These are phyloP conservation scores for Nycticorax nycticorax DNA, from an alignment of 2,113 vertebrate species.

Conservation along the genomic window DNA sequence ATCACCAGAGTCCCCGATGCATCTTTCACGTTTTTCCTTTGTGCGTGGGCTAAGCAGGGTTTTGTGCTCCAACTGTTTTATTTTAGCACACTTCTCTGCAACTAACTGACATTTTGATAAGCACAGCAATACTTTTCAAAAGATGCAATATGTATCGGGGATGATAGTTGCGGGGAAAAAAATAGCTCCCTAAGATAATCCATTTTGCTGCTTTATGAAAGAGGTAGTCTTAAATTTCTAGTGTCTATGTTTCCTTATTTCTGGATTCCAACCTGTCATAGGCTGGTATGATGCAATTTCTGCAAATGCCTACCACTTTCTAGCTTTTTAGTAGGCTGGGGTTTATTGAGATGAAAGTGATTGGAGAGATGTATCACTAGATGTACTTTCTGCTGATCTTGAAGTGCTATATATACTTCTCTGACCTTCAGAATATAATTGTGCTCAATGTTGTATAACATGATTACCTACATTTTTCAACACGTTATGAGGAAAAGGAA, in stretches of 20 bases:
- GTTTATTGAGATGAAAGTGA: background rate
- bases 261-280: background rate
- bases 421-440: background rate
- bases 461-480: background rate
- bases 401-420: background rate
- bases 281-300: background rate
- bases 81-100: background rate
- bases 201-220: background rate
- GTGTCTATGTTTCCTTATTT: background rate
- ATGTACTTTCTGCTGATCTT: background rate
- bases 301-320: background rate
- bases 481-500: background rate
- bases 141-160: background rate
- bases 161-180: background rate
- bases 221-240: background rate
- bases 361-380: background rate
- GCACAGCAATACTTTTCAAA: background rate
- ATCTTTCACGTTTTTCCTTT: background rate
- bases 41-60: background rate
- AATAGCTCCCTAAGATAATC: fast-evolving
- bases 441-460: background rate
- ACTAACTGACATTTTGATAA: background rate
- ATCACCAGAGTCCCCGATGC: background rate
- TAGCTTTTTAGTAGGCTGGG: background rate
- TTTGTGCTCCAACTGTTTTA: background rate